Evolutionary conservation across 92 coral and sea anemone genomes (phyloP), one percentile per base, ranked within the genome.

Genomic region (Porites lobata): DNA sequence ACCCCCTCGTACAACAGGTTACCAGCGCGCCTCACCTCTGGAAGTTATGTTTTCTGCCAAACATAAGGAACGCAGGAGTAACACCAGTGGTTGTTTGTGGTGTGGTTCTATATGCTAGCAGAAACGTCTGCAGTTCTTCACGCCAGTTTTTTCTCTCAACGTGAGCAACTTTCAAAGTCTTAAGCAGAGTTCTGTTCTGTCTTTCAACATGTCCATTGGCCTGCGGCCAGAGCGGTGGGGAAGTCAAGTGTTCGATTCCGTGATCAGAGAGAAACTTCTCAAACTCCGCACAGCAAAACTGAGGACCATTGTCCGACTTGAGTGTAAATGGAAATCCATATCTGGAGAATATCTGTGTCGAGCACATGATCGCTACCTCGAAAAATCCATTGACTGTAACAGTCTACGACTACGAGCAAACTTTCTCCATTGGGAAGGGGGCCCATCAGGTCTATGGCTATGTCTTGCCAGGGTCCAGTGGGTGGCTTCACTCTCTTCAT

Each of bases 41-140:
- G 4, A 87, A 65, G n/a, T n/a, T n/a, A n/a, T n/a, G n/a, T n/a
- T n/a, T n/a, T n/a, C n/a, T n/a, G n/a, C n/a, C n/a, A n/a, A n/a
- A n/a, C n/a, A n/a, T n/a, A n/a, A n/a, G n/a, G 66, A 20, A 83
- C 4, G 89, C 92, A 3, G 82, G 89, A 11, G 89, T 74, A 50
- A 57, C 92, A 47, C 92, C 89, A 20, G 92, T 89, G 81, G 81
- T 84, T 20, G 69, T 62, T 19, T 89, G 92, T 7, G 86, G 86
- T 43, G 86, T 90, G 82, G 81, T 21, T 21, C 22, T 21, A 21
- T 21, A 21, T 21, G 22, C 22, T 21, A 21, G 22, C 22, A 21
- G 22, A 77, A 47, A 21, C 22, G 0, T 21, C 22, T 21, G 22
- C 22, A 0, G 22, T 29, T 89, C 88, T 43, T 83, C 74, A 6